These are phyloP conservation scores for Chunga burmeisteri DNA, from an alignment of 2,113 vertebrate genomes.

Conservation along the genomic window DNA sequence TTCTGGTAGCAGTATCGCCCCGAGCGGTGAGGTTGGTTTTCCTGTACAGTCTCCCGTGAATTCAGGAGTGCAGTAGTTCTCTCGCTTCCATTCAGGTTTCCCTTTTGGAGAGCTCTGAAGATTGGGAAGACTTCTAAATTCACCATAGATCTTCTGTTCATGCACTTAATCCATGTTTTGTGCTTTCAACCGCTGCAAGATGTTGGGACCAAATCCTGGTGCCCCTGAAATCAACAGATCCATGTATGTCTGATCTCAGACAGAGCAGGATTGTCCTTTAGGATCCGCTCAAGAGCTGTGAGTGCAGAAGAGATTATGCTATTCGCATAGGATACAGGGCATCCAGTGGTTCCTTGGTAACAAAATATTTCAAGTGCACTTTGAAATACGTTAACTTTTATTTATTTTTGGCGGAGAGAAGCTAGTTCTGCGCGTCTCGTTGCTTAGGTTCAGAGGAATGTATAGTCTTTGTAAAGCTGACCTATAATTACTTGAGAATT, in stretches of 20 bases:
- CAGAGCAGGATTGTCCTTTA: neutral
- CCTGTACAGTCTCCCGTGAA: neutral
- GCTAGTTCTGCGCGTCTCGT: neutral
- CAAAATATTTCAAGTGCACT: constrained; percentile 52
- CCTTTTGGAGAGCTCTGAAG: neutral
- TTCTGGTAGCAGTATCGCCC: neutral
- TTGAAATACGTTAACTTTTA: constrained; percentile 39
- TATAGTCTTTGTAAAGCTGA: constrained; percentile 48
- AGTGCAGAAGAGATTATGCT: neutral
- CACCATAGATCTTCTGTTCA: neutral
- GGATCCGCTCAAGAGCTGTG: neutral
- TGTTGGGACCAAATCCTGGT: neutral
- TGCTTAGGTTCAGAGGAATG: constrained; percentile 31
- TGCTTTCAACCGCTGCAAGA: neutral
- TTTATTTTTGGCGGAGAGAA: constrained; percentile 22
- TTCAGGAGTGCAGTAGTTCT: neutral
- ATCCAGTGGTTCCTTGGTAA: constrained; percentile 25
- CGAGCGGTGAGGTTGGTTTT: neutral
- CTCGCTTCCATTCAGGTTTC: neutral
- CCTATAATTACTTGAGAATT: constrained; percentile 70
- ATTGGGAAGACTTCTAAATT: neutral
- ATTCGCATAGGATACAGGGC: neutral
- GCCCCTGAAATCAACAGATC: neutral
- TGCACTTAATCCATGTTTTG: neutral
- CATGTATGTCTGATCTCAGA: neutral